phyloP scores from a whole-genome alignment of 2,797 vertebrate genomes.

The Gouania willdenowi region DNA sequence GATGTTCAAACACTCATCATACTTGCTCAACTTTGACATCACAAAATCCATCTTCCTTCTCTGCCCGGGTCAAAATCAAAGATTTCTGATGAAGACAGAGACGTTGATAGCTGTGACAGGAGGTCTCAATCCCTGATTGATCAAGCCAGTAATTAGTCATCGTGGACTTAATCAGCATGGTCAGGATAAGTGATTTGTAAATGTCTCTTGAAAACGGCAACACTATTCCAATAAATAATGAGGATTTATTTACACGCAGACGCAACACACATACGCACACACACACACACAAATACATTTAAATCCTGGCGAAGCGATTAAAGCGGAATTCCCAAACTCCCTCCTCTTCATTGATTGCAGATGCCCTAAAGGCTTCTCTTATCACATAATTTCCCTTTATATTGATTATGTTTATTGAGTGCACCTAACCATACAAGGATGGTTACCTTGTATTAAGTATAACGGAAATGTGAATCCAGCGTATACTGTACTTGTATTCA shows the following conservation, averaged over 20 bases:
- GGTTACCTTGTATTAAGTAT: too few relatives aligned
- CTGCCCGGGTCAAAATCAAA: conserved; percentile 6
- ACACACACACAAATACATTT: conserved; percentile 47
- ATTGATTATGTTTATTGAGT: conserved; percentile 80
- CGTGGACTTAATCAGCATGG: conserved; percentile 20
- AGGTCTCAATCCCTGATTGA: conserved; percentile 39
- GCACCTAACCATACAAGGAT: conserved; percentile 62
- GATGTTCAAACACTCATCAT: not conserved
- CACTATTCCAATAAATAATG: not conserved
- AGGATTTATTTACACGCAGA: conserved; percentile 9
- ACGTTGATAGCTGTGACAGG: conserved; percentile 42
- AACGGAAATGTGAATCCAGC: too few relatives aligned
- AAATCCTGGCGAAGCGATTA: conserved; percentile 64
- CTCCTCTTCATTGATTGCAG: conserved; percentile 70
- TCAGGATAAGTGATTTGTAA: conserved; percentile 3
- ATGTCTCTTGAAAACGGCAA: not conserved
- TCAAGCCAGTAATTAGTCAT: conserved; percentile 36
- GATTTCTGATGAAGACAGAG: conserved; percentile 31
- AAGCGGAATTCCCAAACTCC: conserved; percentile 58
- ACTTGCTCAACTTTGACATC: not conserved
- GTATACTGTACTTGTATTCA: too few relatives aligned
- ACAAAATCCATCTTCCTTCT: conserved; percentile 20
- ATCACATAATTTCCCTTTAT: conserved; percentile 76
- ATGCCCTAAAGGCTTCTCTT: conserved; percentile 65
- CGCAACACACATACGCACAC: conserved; percentile 31